phyloP scores from a whole-genome alignment of 2,113 vertebrate species.

The Crotalus viridis region DNA sequence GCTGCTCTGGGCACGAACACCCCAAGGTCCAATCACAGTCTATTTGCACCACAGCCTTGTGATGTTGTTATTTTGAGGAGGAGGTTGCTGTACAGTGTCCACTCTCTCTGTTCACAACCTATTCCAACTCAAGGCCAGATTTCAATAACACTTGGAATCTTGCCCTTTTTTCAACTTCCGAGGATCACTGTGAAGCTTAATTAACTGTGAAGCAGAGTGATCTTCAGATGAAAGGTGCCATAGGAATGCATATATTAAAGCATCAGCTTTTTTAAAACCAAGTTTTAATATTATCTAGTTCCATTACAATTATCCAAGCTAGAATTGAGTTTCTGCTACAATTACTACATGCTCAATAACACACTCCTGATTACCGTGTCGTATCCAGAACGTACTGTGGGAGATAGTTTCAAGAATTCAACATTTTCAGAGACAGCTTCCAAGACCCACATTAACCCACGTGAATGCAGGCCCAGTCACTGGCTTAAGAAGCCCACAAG shows the following conservation, averaged over 20 bases:
- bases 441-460: fast-evolving
- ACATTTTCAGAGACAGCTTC: neutral
- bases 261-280: fast-evolving
- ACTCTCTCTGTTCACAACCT: fast-evolving
- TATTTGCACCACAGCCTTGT: neutral
- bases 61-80: neutral
- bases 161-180: neutral
- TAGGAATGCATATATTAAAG: neutral
- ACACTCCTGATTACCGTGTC: neutral
- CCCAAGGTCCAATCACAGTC: neutral
- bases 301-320: fast-evolving
- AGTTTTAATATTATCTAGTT: fast-evolving
- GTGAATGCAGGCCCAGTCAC: neutral
- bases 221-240: neutral
- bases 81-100: fast-evolving
- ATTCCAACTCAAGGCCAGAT: neutral
- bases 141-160: fast-evolving
- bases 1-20: neutral
- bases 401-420: neutral
- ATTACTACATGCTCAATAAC: neutral
- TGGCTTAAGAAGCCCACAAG: neutral
- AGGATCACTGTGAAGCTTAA: neutral
- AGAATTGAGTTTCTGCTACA: neutral
- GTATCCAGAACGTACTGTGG: neutral
- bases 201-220: neutral